Conservation (phyloP, 2,888 invertebrate genomes). For the Cynaeus angustus region DNA sequence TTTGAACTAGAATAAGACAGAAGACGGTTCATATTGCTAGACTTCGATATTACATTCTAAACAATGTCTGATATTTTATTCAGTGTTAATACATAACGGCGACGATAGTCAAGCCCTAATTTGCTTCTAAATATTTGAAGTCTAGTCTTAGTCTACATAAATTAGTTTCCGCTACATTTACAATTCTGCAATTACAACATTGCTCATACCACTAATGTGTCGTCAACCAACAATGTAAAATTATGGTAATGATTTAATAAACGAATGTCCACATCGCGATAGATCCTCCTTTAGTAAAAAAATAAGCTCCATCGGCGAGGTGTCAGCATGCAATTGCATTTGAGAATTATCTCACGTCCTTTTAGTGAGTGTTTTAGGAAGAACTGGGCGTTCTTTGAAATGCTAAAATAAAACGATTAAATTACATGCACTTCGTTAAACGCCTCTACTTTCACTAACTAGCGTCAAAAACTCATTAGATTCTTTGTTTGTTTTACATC, state of each 20-base stretch:
- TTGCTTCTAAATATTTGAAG: constrained; percentile 18
- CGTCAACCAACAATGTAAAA: neutral
- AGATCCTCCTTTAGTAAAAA: neutral
- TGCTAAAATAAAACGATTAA: constrained; percentile 44
- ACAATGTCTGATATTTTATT: constrained; percentile 43
- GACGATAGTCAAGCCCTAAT: neutral
- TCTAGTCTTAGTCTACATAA: neutral
- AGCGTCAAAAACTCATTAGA: constrained; percentile 50
- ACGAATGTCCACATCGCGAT: neutral
- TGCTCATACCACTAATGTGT: neutral
- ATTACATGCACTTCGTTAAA: constrained; percentile 47
- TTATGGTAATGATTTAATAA: neutral
- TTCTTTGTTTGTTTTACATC: constrained; percentile 52
- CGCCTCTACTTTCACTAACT: constrained; percentile 42
- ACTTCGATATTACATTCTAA: constrained; percentile 10
- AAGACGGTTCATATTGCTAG: neutral
- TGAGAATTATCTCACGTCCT: neutral
- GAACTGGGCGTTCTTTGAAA: constrained; percentile 11
- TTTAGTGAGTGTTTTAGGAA: neutral
- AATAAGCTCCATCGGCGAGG: too few species aligned
- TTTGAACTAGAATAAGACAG: neutral
- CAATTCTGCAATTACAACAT: neutral
- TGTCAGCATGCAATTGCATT: too few species aligned
- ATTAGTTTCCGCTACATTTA: constrained; percentile 11
- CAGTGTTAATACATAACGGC: constrained; percentile 16